Percentiles rank a stretch among this genome's conserved stretches.
Evolutionary conservation across 2,797 vertebrate genomes (phyloP).

Genomic region (Pterois miles): DNA sequence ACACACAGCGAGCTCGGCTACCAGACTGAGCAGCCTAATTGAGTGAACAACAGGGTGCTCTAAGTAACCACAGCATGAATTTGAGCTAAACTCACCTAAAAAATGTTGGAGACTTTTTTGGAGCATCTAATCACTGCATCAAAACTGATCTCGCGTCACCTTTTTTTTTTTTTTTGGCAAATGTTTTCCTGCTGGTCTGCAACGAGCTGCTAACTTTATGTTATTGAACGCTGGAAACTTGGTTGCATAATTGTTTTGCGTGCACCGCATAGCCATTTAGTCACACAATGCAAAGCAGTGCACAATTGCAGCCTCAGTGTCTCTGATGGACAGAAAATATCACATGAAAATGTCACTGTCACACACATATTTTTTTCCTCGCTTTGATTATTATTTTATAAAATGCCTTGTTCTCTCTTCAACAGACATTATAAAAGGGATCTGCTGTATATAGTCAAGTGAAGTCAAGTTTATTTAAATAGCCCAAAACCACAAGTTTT

Average conservation of each 20-base stretch:
- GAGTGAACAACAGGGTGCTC: constrained; percentile 84
- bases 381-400: background rate
- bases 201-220: constrained; percentile 14
- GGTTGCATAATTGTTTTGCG: constrained; percentile 24
- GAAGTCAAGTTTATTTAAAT: background rate
- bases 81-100: constrained; percentile 66
- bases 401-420: background rate
- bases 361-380: background rate
- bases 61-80: constrained; percentile 67
- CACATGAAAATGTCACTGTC: background rate
- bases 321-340: background rate
- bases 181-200: background rate
- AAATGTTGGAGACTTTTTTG: constrained; percentile 58
- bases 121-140: constrained; percentile 13
- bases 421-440: background rate
- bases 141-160: constrained; percentile 15
- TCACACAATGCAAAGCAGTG: constrained; percentile 2
- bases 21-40: constrained; percentile 83
- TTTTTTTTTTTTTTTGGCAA: constrained; percentile 1
- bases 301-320: constrained; percentile 1
- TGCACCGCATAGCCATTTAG: constrained; percentile 16
- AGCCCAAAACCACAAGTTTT: background rate
- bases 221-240: constrained; percentile 39
- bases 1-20: constrained; percentile 40
- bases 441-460: background rate